Evolutionary conservation across 1,140 invertebrate species (phyloP).

Genomic region (Galleria mellonella): DNA sequence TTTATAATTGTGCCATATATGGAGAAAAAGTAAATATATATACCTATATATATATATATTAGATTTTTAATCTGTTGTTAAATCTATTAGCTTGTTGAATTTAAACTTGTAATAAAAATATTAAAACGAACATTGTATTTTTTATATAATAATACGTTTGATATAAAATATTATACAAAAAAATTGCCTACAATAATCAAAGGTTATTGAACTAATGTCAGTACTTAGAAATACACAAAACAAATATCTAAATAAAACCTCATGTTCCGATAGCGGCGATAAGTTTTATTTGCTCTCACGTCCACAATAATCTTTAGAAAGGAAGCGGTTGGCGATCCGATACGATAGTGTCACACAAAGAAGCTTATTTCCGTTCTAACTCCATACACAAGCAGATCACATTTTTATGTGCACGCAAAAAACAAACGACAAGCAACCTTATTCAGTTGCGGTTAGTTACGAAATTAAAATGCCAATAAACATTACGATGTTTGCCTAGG

Average conservation of each 20-base stretch:
- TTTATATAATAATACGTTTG: too few relatives aligned
- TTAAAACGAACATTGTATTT: too few relatives aligned
- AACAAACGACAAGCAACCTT: conserved; percentile 33
- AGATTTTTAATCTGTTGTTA: too few relatives aligned
- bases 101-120: too few relatives aligned
- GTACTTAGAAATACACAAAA: neutral
- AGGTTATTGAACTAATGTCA: neutral
- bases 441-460: conserved; percentile 5
- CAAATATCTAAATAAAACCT: neutral
- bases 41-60: too few relatives aligned
- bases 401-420: conserved; percentile 26
- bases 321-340: conserved; percentile 65
- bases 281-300: conserved; percentile 60
- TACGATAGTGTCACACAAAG: conserved; percentile 68
- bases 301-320: conserved; percentile 64
- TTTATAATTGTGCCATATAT: too few relatives aligned
- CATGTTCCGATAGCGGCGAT: conserved; percentile 21
- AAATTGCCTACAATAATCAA: neutral
- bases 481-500: conserved; percentile 34
- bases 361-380: conserved; percentile 66
- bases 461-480: neutral
- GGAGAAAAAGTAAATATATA: too few relatives aligned
- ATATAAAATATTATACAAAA: too few relatives aligned
- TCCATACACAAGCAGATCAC: conserved; percentile 47
- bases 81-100: too few relatives aligned